phyloP scores from a whole-genome alignment of 2,888 invertebrate genomes.

The Xestia xanthographa region DNA sequence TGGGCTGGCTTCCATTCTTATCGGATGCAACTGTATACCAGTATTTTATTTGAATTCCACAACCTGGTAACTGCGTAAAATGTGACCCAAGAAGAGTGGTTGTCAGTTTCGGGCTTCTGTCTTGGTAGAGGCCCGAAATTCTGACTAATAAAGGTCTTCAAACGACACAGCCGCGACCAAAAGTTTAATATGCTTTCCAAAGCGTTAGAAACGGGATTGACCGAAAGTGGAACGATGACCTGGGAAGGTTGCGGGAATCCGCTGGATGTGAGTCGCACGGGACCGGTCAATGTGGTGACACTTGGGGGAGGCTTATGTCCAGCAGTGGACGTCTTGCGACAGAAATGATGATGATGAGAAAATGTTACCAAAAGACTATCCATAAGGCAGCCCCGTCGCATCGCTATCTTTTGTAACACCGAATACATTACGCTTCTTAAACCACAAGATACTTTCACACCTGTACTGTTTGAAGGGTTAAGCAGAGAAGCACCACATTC shows the following conservation, averaged over 20 bases:
- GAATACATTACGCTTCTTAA: background rate
- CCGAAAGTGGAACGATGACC: no score
- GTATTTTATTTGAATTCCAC: background rate
- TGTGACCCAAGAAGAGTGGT: background rate
- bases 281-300: no score
- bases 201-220: no score
- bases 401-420: background rate
- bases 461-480: background rate
- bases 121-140: background rate
- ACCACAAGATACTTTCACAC: background rate
- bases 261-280: no score
- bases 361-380: background rate
- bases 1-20: background rate
- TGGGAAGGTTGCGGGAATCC: no score
- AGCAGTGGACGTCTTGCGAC: no score
- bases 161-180: background rate
- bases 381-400: background rate
- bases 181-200: background rate
- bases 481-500: background rate
- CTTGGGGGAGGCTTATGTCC: no score
- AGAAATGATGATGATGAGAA: no score
- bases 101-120: background rate
- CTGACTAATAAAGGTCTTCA: background rate
- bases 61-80: background rate
- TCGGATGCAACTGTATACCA: background rate